Percentiles rank a stretch among this genome's conserved stretches.
Conservation (phyloP, 2,797 vertebrate species). For the Myripristis jacobus region DNA sequence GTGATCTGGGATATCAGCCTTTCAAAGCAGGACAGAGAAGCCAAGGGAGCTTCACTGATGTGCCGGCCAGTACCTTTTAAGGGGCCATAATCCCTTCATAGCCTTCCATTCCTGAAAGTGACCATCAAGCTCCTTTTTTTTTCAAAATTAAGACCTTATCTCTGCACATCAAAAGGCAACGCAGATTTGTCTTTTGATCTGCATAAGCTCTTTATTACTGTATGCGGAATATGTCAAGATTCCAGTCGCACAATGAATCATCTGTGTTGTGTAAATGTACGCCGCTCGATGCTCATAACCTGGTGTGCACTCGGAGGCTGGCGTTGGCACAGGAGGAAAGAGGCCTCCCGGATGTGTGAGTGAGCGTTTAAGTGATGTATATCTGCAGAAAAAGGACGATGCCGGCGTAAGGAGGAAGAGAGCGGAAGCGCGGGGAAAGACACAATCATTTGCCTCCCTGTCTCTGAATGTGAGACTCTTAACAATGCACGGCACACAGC, state of each 20-base stretch:
- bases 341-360: conserved; percentile 64
- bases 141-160: conserved; percentile 76
- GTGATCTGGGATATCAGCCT: conserved; percentile 82
- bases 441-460: conserved; percentile 67
- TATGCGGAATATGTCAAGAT: conserved; percentile 73
- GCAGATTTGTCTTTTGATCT: conserved; percentile 78
- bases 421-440: conserved; percentile 60
- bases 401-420: conserved; percentile 56
- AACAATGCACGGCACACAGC: conserved; percentile 32
- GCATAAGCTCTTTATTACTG: conserved; percentile 78
- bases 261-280: conserved; percentile 71
- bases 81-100: conserved; percentile 67
- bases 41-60: conserved; percentile 78
- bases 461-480: conserved; percentile 48
- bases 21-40: conserved; percentile 79
- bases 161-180: conserved; percentile 76
- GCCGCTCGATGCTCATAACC: conserved; percentile 60
- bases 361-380: conserved; percentile 60
- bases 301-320: conserved; percentile 47
- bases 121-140: conserved; percentile 39
- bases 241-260: conserved; percentile 75
- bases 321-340: conserved; percentile 63
- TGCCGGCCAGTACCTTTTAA: conserved; percentile 63
- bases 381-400: conserved; percentile 60
- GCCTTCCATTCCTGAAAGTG: conserved; percentile 57